These are phyloP conservation scores for Sisor rabdophorus DNA, from an alignment of 2,113 vertebrate genomes.

Conservation along the genomic window DNA sequence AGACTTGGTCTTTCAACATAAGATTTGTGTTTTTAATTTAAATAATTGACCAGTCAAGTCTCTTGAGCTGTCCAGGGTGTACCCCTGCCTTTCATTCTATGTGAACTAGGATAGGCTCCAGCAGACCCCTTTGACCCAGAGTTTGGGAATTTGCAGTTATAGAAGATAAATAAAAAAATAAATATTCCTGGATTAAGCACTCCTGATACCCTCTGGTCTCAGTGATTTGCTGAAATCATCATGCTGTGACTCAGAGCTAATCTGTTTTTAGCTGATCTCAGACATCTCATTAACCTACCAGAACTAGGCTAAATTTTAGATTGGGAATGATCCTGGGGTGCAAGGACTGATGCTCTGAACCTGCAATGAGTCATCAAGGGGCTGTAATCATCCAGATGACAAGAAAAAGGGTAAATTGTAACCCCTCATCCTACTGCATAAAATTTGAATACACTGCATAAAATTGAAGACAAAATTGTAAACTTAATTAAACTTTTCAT, in stretches of 20 bases:
- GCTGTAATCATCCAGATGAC: slow-evolving; percentile 27
- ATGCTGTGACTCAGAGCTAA: slow-evolving; percentile 39
- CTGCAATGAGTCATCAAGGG: slow-evolving; percentile 41
- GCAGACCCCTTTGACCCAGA: too few species aligned
- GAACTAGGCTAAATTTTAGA: not conserved
- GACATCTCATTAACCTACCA: slow-evolving; percentile 29
- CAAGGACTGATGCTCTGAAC: slow-evolving; percentile 29
- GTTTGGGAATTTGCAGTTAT: too few species aligned
- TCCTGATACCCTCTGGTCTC: slow-evolving; percentile 5
- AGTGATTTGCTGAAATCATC: slow-evolving; percentile 43
- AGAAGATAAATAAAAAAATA: slow-evolving; percentile 2
- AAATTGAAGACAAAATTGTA: too few species aligned
- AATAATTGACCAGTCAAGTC: too few species aligned
- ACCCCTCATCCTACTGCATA: not conserved
- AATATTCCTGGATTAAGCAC: slow-evolving; percentile 1
- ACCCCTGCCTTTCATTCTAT: too few species aligned
- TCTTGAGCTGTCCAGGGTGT: too few species aligned
- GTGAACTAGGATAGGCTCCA: too few species aligned
- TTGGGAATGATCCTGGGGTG: slow-evolving; percentile 28
- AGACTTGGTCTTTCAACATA: too few species aligned
- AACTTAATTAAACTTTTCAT: too few species aligned
- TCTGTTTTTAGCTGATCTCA: slow-evolving; percentile 19
- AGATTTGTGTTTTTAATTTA: too few species aligned
- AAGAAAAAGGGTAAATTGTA: slow-evolving; percentile 13
- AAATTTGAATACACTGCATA: too few species aligned